Percentiles rank a stretch among this genome's conserved stretches.
phyloP scores from a whole-genome alignment of 2,888 invertebrate species.

The Drosophila yooni region DNA sequence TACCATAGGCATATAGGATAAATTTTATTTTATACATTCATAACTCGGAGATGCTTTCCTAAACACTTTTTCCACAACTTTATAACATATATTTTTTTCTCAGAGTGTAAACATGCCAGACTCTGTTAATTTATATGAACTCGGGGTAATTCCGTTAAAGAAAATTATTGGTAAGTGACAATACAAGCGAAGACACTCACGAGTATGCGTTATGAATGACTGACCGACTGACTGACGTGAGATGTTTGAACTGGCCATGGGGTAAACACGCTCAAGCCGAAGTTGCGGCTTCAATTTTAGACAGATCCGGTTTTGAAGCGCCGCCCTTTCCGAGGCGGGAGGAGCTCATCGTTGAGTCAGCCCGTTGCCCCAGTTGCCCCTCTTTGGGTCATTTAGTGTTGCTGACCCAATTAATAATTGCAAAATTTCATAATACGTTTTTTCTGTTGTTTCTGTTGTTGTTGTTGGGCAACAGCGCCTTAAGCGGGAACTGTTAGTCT shows the following conservation, averaged over 20 bases:
- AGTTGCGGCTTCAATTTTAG: constrained; percentile 14
- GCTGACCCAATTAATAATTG: constrained; percentile 75
- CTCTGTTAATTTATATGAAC: constrained; percentile 67
- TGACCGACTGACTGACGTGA: constrained; percentile 40
- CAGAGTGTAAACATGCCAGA: constrained; percentile 21
- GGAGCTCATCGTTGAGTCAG: constrained; percentile 38
- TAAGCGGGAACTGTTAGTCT: constrained; percentile 60
- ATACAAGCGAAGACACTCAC: constrained; percentile 12
- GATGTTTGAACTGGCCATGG: constrained; percentile 60
- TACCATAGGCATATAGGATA: too few relatives aligned
- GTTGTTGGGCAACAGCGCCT: constrained; percentile 42
- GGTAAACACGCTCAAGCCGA: constrained; percentile 41
- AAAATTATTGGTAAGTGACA: constrained; percentile 52
- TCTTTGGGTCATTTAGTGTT: constrained; percentile 48
- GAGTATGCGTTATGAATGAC: constrained; percentile 33
- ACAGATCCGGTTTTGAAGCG: constrained; percentile 69
- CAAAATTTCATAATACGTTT: constrained; percentile 64
- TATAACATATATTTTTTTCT: neutral
- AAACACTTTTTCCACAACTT: neutral
- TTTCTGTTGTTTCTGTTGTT: constrained; percentile 6
- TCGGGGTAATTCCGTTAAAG: constrained; percentile 73
- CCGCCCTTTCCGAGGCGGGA: constrained; percentile 48
- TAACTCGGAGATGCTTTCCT: too few relatives aligned
- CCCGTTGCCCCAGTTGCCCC: constrained; percentile 30
- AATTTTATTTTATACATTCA: too few relatives aligned